Conservation (phyloP, 2,113 vertebrate genomes). For the Sisor rabdophorus region DNA sequence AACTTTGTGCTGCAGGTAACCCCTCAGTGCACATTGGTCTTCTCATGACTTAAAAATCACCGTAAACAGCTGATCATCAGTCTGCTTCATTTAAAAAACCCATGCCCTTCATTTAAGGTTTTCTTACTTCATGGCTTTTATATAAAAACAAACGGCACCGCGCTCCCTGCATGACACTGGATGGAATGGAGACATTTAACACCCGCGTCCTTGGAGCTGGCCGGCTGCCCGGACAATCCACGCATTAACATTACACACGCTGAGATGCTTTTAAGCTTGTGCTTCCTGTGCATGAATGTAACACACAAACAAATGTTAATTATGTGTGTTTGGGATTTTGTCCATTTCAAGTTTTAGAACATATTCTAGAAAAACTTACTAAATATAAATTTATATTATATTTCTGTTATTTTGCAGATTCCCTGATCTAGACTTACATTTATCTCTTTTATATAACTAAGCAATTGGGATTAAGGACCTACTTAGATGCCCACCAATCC, state of each 20-base stretch:
- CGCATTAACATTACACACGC: not conserved
- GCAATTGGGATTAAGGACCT: too few relatives aligned
- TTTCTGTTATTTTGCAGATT: too few relatives aligned
- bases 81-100: not conserved
- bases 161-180: not conserved
- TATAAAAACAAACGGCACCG: not conserved
- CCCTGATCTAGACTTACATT: too few relatives aligned
- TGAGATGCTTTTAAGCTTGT: not conserved
- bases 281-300: not conserved
- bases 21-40: slow-evolving; percentile 12
- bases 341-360: not conserved
- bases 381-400: too few relatives aligned
- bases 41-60: slow-evolving; percentile 21
- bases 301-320: not conserved
- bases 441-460: too few relatives aligned
- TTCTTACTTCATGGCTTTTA: not conserved
- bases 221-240: not conserved
- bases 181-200: not conserved
- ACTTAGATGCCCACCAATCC: too few relatives aligned
- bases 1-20: slow-evolving; percentile 26
- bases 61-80: not conserved
- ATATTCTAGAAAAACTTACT: not conserved
- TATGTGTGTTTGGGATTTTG: not conserved
- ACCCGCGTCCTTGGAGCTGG: slow-evolving; percentile 4
- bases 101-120: not conserved